Evolutionary conservation across 2,113 vertebrate species (phyloP), one percentile per base, ranked within the genome.

Genomic region (Leucoraja erinaceus): DNA sequence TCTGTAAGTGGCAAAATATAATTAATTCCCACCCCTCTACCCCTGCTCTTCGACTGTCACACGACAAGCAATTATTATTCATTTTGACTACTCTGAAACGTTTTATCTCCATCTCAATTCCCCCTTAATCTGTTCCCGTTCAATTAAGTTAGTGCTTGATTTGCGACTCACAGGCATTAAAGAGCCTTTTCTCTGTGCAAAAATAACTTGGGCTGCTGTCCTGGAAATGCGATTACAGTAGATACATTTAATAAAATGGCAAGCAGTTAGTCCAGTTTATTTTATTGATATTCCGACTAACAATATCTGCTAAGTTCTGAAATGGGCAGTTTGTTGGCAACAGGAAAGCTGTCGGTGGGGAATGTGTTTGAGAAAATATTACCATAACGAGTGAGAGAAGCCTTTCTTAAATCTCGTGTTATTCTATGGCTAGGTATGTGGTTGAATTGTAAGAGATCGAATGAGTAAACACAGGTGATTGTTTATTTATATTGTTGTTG

Each of bases 341-440:
- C 31, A 5, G 38, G 22, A 91, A 91, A 47, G 20, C 90, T 91
- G 90, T 91, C 68, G 22, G 90, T 72, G 31, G 90, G 68, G 90
- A 72, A 72, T 91, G 90, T 91, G 18, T 91, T 91, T 72, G 90
- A 91, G 68, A 91, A 91, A 91, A 91, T 72, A 91, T 91, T 91
- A 54, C 90, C 90, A 72, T 91, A 70, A 54, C 90, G 33, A 70
- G 90, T 54, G 90, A 91, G 90, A 70, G 90, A 72, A 91, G 33
- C 22, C 90, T 91, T 91, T 91, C 90, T 91, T 91, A 54, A 91
- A 91, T 72, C 38, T 22, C 12, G 68, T 91, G 90, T 91, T 91
- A 91, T 91, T 91, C 90, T 72, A 72, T 72, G 90, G 66, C 90
- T 72, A 28, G 38, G 70, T 91, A 72, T 91, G 90, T 72, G 90